Percentiles rank a stretch among this genome's conserved stretches.
phyloP scores from a whole-genome alignment of 2,797 vertebrate genomes.

The Smutsia gigantea region DNA sequence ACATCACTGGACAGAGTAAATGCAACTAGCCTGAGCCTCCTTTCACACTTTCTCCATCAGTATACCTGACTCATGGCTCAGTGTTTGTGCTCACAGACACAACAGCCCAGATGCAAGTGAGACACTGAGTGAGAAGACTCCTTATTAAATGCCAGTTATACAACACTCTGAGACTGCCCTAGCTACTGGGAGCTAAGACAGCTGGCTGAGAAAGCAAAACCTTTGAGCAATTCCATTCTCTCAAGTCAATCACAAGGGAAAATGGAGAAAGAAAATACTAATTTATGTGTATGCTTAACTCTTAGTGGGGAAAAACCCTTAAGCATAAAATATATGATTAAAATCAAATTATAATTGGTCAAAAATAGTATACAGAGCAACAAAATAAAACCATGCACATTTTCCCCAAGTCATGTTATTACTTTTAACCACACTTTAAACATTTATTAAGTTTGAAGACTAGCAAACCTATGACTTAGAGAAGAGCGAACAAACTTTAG shows the following conservation, averaged over 20 bases:
- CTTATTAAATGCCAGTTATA: slow-evolving; percentile 2
- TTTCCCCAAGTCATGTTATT: not conserved
- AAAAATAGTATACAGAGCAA: slow-evolving; percentile 7
- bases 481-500: not conserved
- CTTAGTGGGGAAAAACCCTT: not conserved
- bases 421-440: not conserved
- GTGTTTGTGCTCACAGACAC: slow-evolving; percentile 36
- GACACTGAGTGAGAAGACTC: not conserved
- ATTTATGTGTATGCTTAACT: not conserved
- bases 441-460: not conserved
- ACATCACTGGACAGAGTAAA: not conserved
- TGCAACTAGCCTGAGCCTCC: not conserved
- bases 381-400: not conserved
- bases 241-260: not conserved
- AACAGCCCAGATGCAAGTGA: slow-evolving; percentile 20
- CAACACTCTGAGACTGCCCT: not conserved
- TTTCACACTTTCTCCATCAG: not conserved
- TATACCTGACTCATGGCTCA: not conserved
- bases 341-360: slow-evolving; percentile 8
- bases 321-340: slow-evolving; percentile 21
- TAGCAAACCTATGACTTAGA: not conserved
- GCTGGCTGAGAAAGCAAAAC: not conserved
- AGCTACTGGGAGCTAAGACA: not conserved
- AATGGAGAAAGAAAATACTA: not conserved
- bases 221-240: not conserved